A percentile compares a stretch with the other conserved stretches of the same genome.
Evolutionary conservation across 2,113 vertebrate species (phyloP).

Genomic region (Megalops atlanticus): DNA sequence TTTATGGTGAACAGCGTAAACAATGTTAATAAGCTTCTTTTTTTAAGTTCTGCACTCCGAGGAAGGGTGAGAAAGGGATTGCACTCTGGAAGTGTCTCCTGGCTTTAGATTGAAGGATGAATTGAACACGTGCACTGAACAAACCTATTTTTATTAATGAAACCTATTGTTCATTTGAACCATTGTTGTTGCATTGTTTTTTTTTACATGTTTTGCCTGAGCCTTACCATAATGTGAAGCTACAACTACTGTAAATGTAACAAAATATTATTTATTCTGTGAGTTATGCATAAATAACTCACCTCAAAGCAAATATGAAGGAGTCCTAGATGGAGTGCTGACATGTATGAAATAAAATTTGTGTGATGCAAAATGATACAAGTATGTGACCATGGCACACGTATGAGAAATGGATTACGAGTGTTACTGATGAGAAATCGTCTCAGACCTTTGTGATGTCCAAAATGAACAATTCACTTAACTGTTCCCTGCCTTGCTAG

Average conservation of each 20-base stretch:
- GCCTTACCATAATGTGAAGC: slow-evolving; percentile 48
- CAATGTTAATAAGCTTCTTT: neutral
- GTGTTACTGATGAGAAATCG: neutral
- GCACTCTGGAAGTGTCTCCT: no score
- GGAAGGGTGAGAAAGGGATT: neutral
- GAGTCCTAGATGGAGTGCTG: neutral
- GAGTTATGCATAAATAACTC: neutral
- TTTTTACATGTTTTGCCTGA: slow-evolving; percentile 28
- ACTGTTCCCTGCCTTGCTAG: neutral
- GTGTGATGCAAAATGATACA: neutral
- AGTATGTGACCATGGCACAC: neutral
- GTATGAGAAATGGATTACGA: neutral
- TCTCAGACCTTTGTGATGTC: neutral
- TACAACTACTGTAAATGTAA: neutral
- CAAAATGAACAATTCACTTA: no score
- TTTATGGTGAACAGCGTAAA: neutral
- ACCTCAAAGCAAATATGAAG: neutral
- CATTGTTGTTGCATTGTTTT: neutral
- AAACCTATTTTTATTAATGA: neutral
- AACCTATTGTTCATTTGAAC: slow-evolving; percentile 15
- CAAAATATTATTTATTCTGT: slow-evolving; percentile 19
- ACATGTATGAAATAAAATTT: neutral
- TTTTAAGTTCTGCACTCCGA: neutral
- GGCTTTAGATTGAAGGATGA: neutral
- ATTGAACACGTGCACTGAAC: slow-evolving; percentile 33